Base-by-base conservation (phyloP, 2,797 vertebrate genomes). In the Margarornis squamiger region DNA sequence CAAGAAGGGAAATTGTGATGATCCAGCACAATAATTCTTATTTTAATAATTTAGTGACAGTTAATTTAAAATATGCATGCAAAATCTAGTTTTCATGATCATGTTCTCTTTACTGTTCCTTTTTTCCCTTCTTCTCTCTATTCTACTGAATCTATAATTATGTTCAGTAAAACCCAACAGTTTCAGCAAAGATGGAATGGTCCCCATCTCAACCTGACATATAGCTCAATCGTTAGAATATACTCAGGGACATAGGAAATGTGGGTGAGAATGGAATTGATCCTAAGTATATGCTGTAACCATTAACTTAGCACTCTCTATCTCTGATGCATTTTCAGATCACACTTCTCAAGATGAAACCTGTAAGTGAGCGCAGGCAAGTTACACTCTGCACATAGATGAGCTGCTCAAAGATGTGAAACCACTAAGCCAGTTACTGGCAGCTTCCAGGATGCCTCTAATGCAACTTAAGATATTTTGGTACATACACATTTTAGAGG, bases 271-370 rank as follows among this genome's bases (percentile, higher is more conserved):
- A 91, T 27, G 14, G n/a, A 83, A 71, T 4, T 41, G n/a, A 94
- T 74, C 34, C 41, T 41, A 76, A 82, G 52, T 57, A 51, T 32
- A 34, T 21, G 39, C 66, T 71, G 26, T 26, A 84, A 36, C 66
- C 55, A 78, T 58, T 75, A 72, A 55, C 26, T 73, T 94, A 49
- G 10, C 73, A 62, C 46, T 62, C 59, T 46, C n/a, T 63, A 51
- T 27, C 39, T 70, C 62, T 27, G 15, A 34, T 78, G 59, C 36
- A 66, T 82, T 91, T 91, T 86, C 43, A 86, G 15, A 84, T 92
- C 71, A 62, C 70, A 32, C 43, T 73, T 93, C 4, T 2, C 80
- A 51, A 82, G 71, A 36, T 48, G 63, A 87, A 91, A 58, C 36
- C 55, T 65, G 10, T 39, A 88, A 82, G 36, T 24, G 59, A 86